Evolutionary conservation across 1,140 invertebrate species (phyloP).

Genomic region (Bombus impatiens): DNA sequence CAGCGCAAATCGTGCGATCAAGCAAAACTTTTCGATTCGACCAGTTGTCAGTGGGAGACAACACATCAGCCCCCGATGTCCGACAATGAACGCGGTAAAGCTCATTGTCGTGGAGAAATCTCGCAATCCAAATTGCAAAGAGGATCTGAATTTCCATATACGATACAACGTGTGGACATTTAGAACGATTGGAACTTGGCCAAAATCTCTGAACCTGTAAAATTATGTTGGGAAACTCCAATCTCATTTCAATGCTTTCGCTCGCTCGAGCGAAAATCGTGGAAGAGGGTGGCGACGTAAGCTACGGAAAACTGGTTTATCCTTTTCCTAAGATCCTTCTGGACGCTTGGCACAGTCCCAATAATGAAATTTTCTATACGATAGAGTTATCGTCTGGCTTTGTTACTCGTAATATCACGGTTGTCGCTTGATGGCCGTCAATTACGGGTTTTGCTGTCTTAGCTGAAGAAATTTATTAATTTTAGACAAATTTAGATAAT

Average conservation of each 20-base stretch:
- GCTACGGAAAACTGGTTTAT: conserved; percentile 53
- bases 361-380: conserved; percentile 60
- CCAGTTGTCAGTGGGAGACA: background rate
- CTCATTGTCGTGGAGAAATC: background rate
- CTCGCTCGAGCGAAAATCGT: conserved; percentile 25
- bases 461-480: conserved; percentile 27
- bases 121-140: conserved; percentile 5
- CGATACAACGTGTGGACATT: conserved; percentile 21
- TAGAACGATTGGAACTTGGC: conserved; percentile 39
- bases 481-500: too few species aligned
- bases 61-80: too few species aligned
- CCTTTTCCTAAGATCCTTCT: conserved; percentile 61
- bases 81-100: background rate
- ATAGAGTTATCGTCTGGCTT: conserved; percentile 60
- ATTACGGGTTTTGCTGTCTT: conserved; percentile 67
- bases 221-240: conserved; percentile 52
- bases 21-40: background rate
- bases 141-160: conserved; percentile 9
- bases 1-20: background rate
- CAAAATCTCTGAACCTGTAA: background rate
- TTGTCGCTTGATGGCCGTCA: conserved; percentile 66
- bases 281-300: conserved; percentile 42
- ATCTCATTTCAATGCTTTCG: conserved; percentile 9
- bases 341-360: conserved; percentile 35
- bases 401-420: conserved; percentile 58